Conservation (phyloP, 2,113 vertebrate genomes). For the Pao palembangensis region DNA sequence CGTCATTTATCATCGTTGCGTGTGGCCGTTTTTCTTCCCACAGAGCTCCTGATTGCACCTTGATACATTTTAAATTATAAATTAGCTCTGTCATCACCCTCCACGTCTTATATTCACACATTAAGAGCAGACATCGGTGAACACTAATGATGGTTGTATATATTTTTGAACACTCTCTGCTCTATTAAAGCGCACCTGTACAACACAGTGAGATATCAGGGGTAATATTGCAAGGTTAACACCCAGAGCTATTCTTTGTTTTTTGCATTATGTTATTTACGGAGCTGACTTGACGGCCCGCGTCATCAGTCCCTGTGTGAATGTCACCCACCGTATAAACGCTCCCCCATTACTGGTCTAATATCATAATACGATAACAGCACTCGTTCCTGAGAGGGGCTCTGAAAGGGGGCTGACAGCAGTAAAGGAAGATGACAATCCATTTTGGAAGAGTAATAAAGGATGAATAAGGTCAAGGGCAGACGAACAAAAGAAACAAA, state of each 20-base stretch:
- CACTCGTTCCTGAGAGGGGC: conserved; percentile 44
- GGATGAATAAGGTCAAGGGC: conserved; percentile 44
- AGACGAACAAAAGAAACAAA: conserved; percentile 43
- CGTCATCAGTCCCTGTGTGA: conserved; percentile 17
- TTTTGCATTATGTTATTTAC: conserved; percentile 4
- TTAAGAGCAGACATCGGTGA: too few relatives aligned
- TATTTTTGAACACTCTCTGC: background rate
- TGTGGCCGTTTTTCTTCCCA: background rate
- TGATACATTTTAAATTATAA: background rate
- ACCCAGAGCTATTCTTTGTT: background rate
- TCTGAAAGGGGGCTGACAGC: conserved; percentile 45
- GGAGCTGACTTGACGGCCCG: conserved; percentile 1
- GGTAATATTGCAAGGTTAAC: background rate
- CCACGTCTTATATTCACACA: background rate
- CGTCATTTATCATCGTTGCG: background rate
- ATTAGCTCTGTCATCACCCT: background rate
- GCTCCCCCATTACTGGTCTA: conserved; percentile 14
- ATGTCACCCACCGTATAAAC: conserved; percentile 43
- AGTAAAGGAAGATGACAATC: conserved; percentile 40
- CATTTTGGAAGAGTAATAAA: conserved; percentile 35
- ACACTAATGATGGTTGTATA: too few relatives aligned
- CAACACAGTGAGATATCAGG: too few relatives aligned
- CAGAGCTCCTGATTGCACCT: background rate
- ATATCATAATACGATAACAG: conserved; percentile 56
- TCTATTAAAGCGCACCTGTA: background rate